phyloP scores from a whole-genome alignment of 2,113 vertebrate species.

The Indicator indicator region DNA sequence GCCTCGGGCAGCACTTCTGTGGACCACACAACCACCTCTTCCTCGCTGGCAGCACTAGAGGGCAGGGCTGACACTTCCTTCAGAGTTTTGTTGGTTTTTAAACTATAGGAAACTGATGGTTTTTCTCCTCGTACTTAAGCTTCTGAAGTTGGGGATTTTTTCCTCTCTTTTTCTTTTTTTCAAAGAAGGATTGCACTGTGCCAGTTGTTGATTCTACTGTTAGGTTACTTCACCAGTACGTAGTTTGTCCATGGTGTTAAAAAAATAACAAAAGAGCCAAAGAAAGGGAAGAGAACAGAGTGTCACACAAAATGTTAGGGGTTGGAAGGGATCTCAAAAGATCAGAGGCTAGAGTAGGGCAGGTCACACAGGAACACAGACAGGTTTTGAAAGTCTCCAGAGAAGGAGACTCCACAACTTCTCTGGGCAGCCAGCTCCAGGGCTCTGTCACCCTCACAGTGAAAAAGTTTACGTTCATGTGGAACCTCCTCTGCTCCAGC shows the following conservation, averaged over 20 bases:
- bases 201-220: neutral
- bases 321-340: too few relatives aligned
- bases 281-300: neutral
- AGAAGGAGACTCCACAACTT: too few relatives aligned
- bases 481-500: too few relatives aligned
- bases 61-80: neutral
- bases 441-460: too few relatives aligned
- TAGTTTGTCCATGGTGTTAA: neutral
- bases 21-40: neutral
- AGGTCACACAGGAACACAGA: too few relatives aligned
- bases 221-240: neutral
- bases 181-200: too few relatives aligned
- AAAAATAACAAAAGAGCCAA: neutral
- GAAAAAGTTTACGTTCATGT: too few relatives aligned
- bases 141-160: neutral
- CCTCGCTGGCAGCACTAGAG: neutral
- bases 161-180: neutral
- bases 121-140: neutral
- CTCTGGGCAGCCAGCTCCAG: too few relatives aligned
- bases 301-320: too few relatives aligned
- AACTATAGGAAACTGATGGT: neutral
- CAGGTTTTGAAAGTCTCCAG: too few relatives aligned
- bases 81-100: accelerated
- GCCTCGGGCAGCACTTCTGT: neutral
- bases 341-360: too few relatives aligned